Evolutionary conservation across 1,140 invertebrate genomes (phyloP).

Genomic region (Cherax quadricarinatus): DNA sequence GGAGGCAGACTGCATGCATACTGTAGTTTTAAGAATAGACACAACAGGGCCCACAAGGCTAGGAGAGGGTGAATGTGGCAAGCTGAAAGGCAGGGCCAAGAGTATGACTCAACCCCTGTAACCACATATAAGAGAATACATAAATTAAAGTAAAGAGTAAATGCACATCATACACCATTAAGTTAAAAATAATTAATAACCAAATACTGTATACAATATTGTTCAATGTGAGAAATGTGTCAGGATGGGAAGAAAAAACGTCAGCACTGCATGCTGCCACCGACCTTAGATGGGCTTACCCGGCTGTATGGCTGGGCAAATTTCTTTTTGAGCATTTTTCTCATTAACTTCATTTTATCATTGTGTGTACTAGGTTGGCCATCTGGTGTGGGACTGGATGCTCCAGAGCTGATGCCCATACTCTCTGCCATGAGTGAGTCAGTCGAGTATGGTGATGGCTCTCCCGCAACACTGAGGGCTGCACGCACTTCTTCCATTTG

Average conservation of each 20-base stretch:
- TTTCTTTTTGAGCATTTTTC: conserved; percentile 70
- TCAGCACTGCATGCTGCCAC: conserved; percentile 21
- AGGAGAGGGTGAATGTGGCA: no score
- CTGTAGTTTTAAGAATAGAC: no score
- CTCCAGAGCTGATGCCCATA: conserved; percentile 42
- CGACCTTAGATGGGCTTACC: conserved; percentile 69
- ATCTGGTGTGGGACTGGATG: conserved; percentile 67
- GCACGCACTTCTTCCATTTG: conserved; percentile 72
- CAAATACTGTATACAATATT: neutral
- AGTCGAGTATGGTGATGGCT: conserved; percentile 65
- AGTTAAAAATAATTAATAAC: no score
- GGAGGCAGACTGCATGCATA: no score
- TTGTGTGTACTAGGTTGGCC: conserved; percentile 65
- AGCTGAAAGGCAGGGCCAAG: no score
- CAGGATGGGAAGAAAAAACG: neutral
- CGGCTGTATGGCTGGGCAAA: conserved; percentile 69
- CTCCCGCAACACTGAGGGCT: conserved; percentile 58
- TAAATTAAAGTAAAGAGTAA: neutral
- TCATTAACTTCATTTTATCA: conserved; percentile 66
- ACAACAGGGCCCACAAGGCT: no score
- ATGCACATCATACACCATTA: no score
- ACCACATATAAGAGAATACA: neutral
- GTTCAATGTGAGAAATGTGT: neutral
- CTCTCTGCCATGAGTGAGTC: conserved; percentile 58
- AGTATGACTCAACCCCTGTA: no score